Evolutionary conservation across 2,888 invertebrate genomes (phyloP).

Genomic region (Hermaeophaga mercurialis): DNA sequence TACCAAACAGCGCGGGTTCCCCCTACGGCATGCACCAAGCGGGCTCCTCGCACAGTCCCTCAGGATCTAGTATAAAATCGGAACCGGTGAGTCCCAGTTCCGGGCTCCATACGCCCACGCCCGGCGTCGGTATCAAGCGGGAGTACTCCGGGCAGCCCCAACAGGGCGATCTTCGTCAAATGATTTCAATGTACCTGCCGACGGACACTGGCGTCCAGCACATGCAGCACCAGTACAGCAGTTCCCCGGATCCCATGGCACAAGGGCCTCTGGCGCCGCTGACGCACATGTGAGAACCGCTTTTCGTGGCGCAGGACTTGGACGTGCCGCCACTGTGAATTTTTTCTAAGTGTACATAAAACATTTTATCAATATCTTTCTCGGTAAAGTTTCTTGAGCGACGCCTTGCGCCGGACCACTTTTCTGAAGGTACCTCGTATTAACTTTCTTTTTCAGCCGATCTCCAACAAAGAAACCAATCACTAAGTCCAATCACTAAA

Average conservation of each 20-base stretch:
- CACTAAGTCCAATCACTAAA: too few relatives aligned
- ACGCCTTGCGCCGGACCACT: background rate
- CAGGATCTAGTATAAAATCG: slow-evolving; percentile 86
- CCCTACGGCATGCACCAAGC: slow-evolving; percentile 75
- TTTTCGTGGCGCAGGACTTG: slow-evolving; percentile 56
- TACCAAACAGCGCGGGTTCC: slow-evolving; percentile 66
- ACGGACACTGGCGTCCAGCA: slow-evolving; percentile 70
- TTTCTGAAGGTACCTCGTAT: slow-evolving; percentile 12
- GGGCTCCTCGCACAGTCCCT: slow-evolving; percentile 80
- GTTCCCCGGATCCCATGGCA: slow-evolving; percentile 68
- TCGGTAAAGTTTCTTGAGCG: slow-evolving; percentile 5
- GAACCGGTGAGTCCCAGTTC: slow-evolving; percentile 84
- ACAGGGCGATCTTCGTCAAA: slow-evolving; percentile 69
- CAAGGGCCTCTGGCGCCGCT: slow-evolving; percentile 65
- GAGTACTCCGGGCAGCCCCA: slow-evolving; percentile 66
- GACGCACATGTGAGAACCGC: slow-evolving; percentile 70
- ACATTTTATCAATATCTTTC: slow-evolving; percentile 14
- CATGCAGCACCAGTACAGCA: slow-evolving; percentile 67
- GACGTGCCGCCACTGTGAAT: slow-evolving; percentile 55
- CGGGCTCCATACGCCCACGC: slow-evolving; percentile 63
- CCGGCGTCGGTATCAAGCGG: slow-evolving; percentile 65
- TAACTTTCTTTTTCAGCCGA: too few relatives aligned
- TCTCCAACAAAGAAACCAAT: too few relatives aligned
- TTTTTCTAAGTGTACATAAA: slow-evolving; percentile 39
- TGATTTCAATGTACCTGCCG: slow-evolving; percentile 78